These are phyloP conservation scores for Eurosta solidaginis DNA, from an alignment of 1,140 invertebrate genomes.

Conservation along the genomic window DNA sequence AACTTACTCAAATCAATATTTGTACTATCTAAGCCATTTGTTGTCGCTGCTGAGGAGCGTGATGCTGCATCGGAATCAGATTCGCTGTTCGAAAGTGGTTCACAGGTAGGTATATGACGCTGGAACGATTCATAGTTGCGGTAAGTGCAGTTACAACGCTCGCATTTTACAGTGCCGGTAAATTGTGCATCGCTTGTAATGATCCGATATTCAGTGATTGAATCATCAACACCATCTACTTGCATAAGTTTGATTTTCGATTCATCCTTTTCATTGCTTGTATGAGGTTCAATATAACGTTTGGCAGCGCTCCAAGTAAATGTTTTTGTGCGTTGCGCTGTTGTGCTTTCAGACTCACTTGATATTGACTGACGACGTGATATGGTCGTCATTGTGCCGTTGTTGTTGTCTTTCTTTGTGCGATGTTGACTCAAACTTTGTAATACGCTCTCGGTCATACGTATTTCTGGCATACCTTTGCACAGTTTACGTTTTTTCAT, in stretches of 20 bases:
- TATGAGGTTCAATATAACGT: conserved; percentile 60
- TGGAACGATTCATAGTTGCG: conserved; percentile 85
- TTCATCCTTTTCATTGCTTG: conserved; percentile 63
- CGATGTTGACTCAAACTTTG: conserved; percentile 59
- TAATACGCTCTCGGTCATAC: conserved; percentile 61
- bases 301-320: conserved; percentile 60
- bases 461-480: conserved; percentile 58
- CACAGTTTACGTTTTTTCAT: conserved; percentile 72
- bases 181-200: conserved; percentile 60
- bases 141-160: conserved; percentile 86
- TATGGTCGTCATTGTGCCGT: conserved; percentile 43
- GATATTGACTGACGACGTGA: conserved; percentile 45
- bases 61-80: conserved; percentile 68
- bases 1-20: conserved; percentile 22
- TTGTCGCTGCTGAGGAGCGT: conserved; percentile 33
- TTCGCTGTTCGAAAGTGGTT: conserved; percentile 74
- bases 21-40: conserved; percentile 33
- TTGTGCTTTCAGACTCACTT: conserved; percentile 34
- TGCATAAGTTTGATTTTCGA: conserved; percentile 68
- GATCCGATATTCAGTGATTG: conserved; percentile 61
- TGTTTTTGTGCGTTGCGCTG: conserved; percentile 46
- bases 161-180: conserved; percentile 79
- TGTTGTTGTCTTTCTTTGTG: conserved; percentile 50
- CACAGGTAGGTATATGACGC: conserved; percentile 72
- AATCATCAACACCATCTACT: conserved; percentile 76